phyloP scores from a whole-genome alignment of 2,113 vertebrate genomes.

The Phaethornis superciliosus region DNA sequence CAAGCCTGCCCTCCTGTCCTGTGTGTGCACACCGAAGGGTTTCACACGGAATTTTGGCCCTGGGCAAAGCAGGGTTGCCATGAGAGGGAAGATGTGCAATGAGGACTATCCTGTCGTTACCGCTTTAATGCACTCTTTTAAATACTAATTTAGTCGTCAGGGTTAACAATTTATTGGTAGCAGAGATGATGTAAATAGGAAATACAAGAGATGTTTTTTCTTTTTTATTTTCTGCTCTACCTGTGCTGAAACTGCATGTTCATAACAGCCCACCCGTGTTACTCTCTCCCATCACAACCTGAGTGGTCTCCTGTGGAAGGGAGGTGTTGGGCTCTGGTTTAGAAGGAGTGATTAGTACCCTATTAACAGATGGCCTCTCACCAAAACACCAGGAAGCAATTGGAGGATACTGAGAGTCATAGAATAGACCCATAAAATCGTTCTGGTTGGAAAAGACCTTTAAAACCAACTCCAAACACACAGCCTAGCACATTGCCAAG shows the following conservation, averaged over 20 bases:
- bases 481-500: too few relatives aligned
- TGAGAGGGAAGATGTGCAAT: neutral
- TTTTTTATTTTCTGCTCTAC: neutral
- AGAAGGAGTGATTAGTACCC: neutral
- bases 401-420: neutral
- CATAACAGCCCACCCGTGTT: too few relatives aligned
- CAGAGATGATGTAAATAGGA: neutral
- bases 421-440: too few relatives aligned
- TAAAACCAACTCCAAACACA: too few relatives aligned
- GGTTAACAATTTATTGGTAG: neutral
- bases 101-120: neutral
- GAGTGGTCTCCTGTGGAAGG: neutral
- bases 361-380: neutral
- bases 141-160: neutral
- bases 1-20: constrained; percentile 52
- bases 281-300: neutral
- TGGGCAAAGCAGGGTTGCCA: neutral
- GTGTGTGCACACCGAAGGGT: neutral
- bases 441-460: too few relatives aligned
- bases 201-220: rapidly evolving
- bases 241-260: neutral
- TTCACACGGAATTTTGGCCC: neutral
- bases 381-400: neutral
- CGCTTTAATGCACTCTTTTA: neutral
- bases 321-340: neutral